Percentiles rank a stretch among this genome's conserved stretches.
Evolutionary conservation across 2,113 vertebrate genomes (phyloP).

Genomic region (Ceyx cyanopectus): DNA sequence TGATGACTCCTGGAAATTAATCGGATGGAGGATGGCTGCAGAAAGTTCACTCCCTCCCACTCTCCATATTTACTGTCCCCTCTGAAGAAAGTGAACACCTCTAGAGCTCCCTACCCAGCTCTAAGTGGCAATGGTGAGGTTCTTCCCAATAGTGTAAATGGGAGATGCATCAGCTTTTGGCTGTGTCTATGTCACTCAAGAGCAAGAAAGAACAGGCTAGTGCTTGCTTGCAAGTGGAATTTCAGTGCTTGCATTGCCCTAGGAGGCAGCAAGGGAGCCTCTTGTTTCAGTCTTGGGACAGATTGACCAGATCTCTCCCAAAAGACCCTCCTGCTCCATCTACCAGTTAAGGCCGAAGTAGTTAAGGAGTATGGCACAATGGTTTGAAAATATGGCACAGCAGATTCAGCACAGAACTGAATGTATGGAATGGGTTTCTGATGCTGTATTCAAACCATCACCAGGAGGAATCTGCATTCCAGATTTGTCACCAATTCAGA

Average conservation of each 20-base stretch:
- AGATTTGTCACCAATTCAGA: background rate
- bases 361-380: background rate
- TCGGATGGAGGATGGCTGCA: background rate
- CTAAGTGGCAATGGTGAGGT: background rate
- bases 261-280: background rate
- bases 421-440: background rate
- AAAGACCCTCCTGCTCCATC: conserved; percentile 9
- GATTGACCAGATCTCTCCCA: background rate
- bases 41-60: background rate
- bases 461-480: background rate
- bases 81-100: background rate
- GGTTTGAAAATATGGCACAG: background rate
- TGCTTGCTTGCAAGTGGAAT: background rate
- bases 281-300: background rate
- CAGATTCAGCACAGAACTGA: background rate
- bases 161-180: background rate
- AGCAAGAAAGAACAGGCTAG: background rate
- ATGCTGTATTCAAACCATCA: conserved; percentile 2
- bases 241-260: background rate
- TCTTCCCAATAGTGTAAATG: background rate
- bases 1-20: background rate
- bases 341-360: conserved; percentile 25
- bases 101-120: background rate
- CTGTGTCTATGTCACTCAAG: background rate
- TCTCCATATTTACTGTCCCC: background rate